A percentile compares a stretch with the other conserved stretches of the same genome.
Evolutionary conservation across 2,888 invertebrate species (phyloP).

Genomic region (Drosophila demipolita): DNA sequence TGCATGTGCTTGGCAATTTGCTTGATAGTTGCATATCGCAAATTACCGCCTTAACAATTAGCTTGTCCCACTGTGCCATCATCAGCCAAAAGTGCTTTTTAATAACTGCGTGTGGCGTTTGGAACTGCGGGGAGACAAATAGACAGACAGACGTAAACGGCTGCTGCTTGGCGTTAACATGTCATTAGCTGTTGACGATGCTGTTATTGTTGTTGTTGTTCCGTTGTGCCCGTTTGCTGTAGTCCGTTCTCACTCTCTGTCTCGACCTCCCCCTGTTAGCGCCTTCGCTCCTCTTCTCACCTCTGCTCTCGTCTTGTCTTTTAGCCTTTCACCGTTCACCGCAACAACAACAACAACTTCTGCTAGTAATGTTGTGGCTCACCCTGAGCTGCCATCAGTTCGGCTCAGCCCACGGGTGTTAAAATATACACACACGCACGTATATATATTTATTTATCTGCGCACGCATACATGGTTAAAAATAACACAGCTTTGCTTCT

Average conservation of each 20-base stretch:
- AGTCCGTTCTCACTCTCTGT: slow-evolving; percentile 36
- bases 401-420: slow-evolving; percentile 72
- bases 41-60: slow-evolving; percentile 31
- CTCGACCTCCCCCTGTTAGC: slow-evolving; percentile 13
- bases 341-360: slow-evolving; percentile 53
- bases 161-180: slow-evolving; percentile 70
- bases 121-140: slow-evolving; percentile 19
- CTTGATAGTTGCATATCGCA: slow-evolving; percentile 21
- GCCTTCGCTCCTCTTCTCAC: slow-evolving; percentile 11
- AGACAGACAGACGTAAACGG: slow-evolving; percentile 13
- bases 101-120: slow-evolving; percentile 75
- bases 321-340: slow-evolving; percentile 71
- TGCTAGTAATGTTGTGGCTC: slow-evolving; percentile 76
- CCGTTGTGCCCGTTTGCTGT: slow-evolving; percentile 12
- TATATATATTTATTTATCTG: slow-evolving; percentile 4
- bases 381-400: slow-evolving; percentile 77
- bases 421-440: slow-evolving; percentile 27
- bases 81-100: slow-evolving; percentile 72
- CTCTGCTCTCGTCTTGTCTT: slow-evolving; percentile 34
- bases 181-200: slow-evolving; percentile 69
- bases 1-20: slow-evolving; percentile 15
- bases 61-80: slow-evolving; percentile 64
- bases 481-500: slow-evolving; percentile 21
- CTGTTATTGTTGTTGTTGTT: slow-evolving; percentile 12
- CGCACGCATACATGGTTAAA: slow-evolving; percentile 2